phyloP scores from a whole-genome alignment of 2,888 invertebrate species.

The Meteorus cinctellus region DNA sequence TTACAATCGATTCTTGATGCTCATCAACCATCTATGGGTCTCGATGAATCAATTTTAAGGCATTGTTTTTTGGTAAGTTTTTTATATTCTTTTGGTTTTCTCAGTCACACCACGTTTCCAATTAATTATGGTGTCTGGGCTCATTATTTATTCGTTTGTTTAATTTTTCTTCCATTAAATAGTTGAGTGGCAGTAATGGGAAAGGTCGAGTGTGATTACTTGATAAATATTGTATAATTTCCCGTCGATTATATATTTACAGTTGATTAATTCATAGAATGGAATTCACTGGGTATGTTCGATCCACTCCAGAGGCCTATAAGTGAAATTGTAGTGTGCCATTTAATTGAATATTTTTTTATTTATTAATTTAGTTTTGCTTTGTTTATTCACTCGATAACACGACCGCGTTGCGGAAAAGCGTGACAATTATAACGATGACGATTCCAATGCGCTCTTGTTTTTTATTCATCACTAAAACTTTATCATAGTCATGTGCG shows the following conservation, averaged over 20 bases:
- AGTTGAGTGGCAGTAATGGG: conserved; percentile 62
- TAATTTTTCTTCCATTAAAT: conserved; percentile 42
- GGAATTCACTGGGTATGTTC: conserved; percentile 24
- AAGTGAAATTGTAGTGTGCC: conserved; percentile 5
- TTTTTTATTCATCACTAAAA: conserved; percentile 15
- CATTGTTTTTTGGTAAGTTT: conserved; percentile 57
- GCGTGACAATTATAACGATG: conserved; percentile 14
- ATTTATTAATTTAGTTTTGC: neutral
- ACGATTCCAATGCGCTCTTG: neutral
- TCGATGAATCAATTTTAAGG: conserved; percentile 63
- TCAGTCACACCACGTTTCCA: neutral
- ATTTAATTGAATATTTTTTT: conserved; percentile 2
- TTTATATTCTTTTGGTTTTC: conserved; percentile 34
- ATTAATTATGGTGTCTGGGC: conserved; percentile 16
- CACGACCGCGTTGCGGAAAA: conserved; percentile 12
- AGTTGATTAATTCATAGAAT: conserved; percentile 31
- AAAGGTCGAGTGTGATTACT: conserved; percentile 52
- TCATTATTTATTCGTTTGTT: conserved; percentile 37
- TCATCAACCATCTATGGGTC: conserved; percentile 44
- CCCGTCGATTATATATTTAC: conserved; percentile 29
- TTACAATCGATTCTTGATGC: conserved; percentile 44
- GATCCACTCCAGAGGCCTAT: conserved; percentile 19
- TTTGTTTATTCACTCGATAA: neutral
- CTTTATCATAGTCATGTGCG: conserved; percentile 47
- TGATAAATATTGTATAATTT: conserved; percentile 21